Conservation (phyloP, 2,888 invertebrate species). For the Neoitamus cyanurus region DNA sequence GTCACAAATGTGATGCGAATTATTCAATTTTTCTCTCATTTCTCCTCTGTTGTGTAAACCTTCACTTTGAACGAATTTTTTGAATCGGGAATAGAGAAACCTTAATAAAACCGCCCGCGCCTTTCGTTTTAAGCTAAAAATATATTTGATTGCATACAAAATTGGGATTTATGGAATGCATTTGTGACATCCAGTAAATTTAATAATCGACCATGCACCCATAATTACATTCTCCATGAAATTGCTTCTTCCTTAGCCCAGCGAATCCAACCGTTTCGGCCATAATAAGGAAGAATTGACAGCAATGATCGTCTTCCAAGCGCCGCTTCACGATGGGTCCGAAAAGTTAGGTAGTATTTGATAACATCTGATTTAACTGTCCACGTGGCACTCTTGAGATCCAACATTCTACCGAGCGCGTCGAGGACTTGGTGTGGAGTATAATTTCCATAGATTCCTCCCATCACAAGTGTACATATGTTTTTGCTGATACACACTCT, state of each 20-base stretch:
- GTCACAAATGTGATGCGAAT: not conserved
- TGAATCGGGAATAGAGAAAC: too few species aligned
- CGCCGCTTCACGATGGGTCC: conserved; percentile 6
- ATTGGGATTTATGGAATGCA: too few species aligned
- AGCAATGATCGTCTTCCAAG: not conserved
- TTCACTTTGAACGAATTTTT: too few species aligned
- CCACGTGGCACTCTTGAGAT: not conserved
- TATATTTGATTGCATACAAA: too few species aligned
- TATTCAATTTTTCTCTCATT: too few species aligned
- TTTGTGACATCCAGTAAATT: not conserved
- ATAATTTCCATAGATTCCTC: not conserved
- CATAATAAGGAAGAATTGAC: not conserved
- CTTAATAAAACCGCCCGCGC: too few species aligned
- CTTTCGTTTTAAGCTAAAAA: too few species aligned
- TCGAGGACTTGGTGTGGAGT: not conserved
- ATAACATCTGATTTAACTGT: not conserved
- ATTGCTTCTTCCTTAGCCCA: not conserved
- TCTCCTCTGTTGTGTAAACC: too few species aligned
- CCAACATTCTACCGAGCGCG: not conserved
- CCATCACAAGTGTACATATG: conserved; percentile 3
- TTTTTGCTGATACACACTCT: not conserved
- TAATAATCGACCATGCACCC: not conserved
- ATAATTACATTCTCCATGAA: not conserved
- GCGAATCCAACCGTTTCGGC: not conserved
- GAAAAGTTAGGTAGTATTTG: not conserved